Conservation (phyloP, 2,888 invertebrate species). For the Eilema griseolum region DNA sequence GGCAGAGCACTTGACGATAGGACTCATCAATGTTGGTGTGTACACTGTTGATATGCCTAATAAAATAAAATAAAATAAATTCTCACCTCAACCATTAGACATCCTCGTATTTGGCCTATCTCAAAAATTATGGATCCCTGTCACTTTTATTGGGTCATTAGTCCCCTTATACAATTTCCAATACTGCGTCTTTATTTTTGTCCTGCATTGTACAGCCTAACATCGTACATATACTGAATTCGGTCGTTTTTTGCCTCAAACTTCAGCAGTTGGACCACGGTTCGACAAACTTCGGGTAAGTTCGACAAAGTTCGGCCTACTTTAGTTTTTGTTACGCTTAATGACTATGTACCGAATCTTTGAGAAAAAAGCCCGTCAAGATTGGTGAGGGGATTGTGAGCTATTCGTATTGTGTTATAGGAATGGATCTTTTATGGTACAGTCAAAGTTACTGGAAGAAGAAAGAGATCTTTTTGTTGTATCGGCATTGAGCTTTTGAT, state of each 20-base stretch:
- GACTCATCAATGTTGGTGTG: no score
- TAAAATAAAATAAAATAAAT: no score
- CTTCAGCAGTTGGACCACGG: conserved; percentile 34
- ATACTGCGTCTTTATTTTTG: conserved; percentile 7
- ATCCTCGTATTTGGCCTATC: not conserved
- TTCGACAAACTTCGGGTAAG: conserved; percentile 21
- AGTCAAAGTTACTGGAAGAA: not conserved
- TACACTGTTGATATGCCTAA: no score
- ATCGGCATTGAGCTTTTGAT: not conserved
- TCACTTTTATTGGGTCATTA: not conserved
- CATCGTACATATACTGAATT: conserved; percentile 29
- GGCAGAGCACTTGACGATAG: no score
- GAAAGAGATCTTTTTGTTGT: conserved; percentile 4
- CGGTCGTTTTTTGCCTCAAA: conserved; percentile 44
- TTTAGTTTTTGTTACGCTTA: conserved; percentile 48
- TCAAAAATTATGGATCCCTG: not conserved
- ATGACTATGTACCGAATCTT: conserved; percentile 37
- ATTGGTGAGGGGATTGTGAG: conserved; percentile 21
- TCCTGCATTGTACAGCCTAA: conserved; percentile 22
- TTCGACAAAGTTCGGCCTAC: conserved; percentile 38
- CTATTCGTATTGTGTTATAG: conserved; percentile 22
- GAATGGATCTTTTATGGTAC: conserved; percentile 7
- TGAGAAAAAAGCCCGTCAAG: conserved; percentile 34
- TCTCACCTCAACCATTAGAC: not conserved
- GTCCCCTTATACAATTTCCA: not conserved